phyloP scores from a whole-genome alignment of 2,113 vertebrate genomes.

The Oenanthe melanoleuca region DNA sequence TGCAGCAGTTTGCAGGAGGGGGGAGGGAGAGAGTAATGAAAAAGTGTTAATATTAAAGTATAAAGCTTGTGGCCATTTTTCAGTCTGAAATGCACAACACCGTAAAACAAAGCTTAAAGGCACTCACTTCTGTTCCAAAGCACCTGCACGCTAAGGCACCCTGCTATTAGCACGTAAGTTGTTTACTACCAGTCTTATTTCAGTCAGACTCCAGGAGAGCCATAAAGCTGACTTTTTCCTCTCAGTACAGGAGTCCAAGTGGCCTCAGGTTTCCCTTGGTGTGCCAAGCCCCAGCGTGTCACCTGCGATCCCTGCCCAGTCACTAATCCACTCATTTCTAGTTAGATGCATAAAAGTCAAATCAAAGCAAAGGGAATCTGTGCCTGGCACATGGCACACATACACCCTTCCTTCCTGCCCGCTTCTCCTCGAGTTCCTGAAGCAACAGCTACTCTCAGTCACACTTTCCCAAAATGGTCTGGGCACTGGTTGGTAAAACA shows the following conservation, averaged over 20 bases:
- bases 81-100: constrained; percentile 9
- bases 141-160: constrained; percentile 42
- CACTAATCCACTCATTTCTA: not conserved
- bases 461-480: not conserved
- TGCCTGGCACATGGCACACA: fast-evolving
- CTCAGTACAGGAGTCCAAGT: not conserved
- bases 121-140: constrained; percentile 34
- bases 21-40: not conserved
- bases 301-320: not conserved
- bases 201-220: constrained; percentile 21
- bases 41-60: constrained; percentile 31
- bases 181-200: constrained; percentile 51
- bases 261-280: not conserved
- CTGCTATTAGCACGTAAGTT: constrained; percentile 62
- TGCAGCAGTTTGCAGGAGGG: not conserved
- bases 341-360: not conserved
- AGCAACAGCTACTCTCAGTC: not conserved
- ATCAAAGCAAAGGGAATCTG: not conserved
- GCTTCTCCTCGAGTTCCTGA: not conserved
- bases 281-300: not conserved
- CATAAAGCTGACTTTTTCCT: not conserved
- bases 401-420: not conserved
- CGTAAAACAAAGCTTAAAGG: constrained; percentile 51
- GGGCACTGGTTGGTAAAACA: not conserved
- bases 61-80: constrained; percentile 47